Evolutionary conservation across 2,797 vertebrate genomes (phyloP).

Genomic region (Lepus townsendii): DNA sequence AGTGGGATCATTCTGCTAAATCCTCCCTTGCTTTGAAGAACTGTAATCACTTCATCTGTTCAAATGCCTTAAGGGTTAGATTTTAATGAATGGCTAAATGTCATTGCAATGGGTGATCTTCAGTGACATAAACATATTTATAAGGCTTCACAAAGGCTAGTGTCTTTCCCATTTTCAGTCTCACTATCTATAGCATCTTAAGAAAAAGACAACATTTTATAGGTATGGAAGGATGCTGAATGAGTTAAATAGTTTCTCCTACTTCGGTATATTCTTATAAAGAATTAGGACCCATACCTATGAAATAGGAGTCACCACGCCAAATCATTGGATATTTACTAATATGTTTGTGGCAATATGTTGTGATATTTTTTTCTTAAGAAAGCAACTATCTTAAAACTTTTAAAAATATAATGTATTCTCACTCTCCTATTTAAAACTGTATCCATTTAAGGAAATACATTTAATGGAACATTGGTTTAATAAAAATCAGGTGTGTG

Average conservation of each 20-base stretch:
- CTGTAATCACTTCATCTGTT: background rate
- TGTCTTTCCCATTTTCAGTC: background rate
- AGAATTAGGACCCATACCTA: background rate
- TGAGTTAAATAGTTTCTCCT: constrained; percentile 17
- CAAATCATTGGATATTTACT: background rate
- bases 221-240: background rate
- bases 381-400: background rate
- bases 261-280: background rate
- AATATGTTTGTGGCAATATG: constrained; percentile 3
- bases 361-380: constrained; percentile 38
- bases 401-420: constrained; percentile 41
- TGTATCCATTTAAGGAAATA: constrained; percentile 10
- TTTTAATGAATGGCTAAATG: background rate
- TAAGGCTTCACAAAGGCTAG: background rate
- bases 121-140: background rate
- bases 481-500: constrained; percentile 57
- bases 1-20: background rate
- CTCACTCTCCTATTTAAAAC: background rate
- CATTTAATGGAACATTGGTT: constrained; percentile 41
- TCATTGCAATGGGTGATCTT: background rate
- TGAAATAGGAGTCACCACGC: background rate
- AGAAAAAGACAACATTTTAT: constrained; percentile 4
- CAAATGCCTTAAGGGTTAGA: background rate
- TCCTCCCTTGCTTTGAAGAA: constrained; percentile 26
- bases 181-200: background rate